Base-by-base conservation (phyloP, 2,888 invertebrate genomes). In the Stratiomys singularior region DNA sequence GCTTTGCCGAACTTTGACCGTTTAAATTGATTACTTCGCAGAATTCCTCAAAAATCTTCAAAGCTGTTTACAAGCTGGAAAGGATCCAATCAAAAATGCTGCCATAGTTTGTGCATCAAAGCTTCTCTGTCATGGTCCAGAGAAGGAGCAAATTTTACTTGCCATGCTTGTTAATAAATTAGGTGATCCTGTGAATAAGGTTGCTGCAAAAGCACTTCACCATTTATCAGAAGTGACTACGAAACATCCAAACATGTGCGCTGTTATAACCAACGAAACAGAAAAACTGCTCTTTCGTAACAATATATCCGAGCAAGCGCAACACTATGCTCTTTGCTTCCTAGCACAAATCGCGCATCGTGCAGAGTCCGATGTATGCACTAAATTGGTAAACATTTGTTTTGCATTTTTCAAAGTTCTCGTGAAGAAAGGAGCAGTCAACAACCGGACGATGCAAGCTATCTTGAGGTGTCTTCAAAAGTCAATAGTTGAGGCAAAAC, bases 401-500 rank as follows among this genome's bases (percentile, higher is more conserved):
- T 96, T 99, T 85, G 93, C 96, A 0, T 96, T 99, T 85, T 99
- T 99, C 89, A 97, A 97, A 88, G 94, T 96, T 69, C 92, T 94
- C 77, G 92, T 96, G 4, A 96, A 96, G 85, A 85, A 85, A 85
- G 94, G 94, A 1, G 94, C 95, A 79, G 91, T 96, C 0, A 93
- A 96, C 83, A 93, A 92, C 82, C 91, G 93, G 83, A 93, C 96
- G 89, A 93, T 97, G 93, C 92, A 93, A 80, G 94, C 93, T 0
- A 89, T 97, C 74, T 87, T 97, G 67, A 91, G 92, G 79, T 96
- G 96, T 0, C 92, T 96, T 4, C 95, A 95, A 83, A 90, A 94
- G 82, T 94, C 96, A 0, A 87, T 87, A 46, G 67, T 83, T 0
- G 85, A 86, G 69, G 85, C 85, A 0, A 82, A 85, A 64, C 85